Conservation (phyloP, 2,888 invertebrate genomes). For the Euphydryas editha region DNA sequence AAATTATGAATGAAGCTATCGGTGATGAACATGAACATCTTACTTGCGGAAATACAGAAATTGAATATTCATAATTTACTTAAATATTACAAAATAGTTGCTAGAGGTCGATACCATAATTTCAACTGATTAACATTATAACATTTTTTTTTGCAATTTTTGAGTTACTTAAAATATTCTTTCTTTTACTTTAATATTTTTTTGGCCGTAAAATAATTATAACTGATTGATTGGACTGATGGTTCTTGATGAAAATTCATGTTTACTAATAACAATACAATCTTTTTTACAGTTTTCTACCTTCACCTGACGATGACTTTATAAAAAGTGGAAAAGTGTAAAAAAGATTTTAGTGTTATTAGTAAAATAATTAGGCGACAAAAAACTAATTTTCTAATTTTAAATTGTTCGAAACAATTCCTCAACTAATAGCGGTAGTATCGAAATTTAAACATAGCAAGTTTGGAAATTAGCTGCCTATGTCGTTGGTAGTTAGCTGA, state of each 20-base stretch:
- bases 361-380: neutral
- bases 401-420: constrained; percentile 15
- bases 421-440: constrained; percentile 47
- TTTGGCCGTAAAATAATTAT: neutral
- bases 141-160: neutral
- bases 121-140: too few species aligned
- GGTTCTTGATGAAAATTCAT: too few species aligned
- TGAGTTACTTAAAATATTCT: neutral
- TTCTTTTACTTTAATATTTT: too few species aligned
- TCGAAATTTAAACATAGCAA: constrained; percentile 46
- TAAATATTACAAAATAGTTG: neutral
- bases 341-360: too few species aligned
- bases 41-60: constrained; percentile 43
- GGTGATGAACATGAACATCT: constrained; percentile 51
- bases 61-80: neutral
- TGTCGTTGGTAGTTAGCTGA: constrained; percentile 63
- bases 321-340: too few species aligned
- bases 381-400: neutral
- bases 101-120: too few species aligned
- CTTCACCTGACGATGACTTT: too few species aligned
- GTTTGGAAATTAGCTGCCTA: constrained; percentile 59
- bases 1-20: constrained; percentile 49
- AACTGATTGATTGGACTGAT: too few species aligned
- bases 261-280: too few species aligned
- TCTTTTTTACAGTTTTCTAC: too few species aligned